These are phyloP conservation scores for Pseudolaguvia tuberculata DNA, from an alignment of 2,113 vertebrate genomes.

Conservation along the genomic window DNA sequence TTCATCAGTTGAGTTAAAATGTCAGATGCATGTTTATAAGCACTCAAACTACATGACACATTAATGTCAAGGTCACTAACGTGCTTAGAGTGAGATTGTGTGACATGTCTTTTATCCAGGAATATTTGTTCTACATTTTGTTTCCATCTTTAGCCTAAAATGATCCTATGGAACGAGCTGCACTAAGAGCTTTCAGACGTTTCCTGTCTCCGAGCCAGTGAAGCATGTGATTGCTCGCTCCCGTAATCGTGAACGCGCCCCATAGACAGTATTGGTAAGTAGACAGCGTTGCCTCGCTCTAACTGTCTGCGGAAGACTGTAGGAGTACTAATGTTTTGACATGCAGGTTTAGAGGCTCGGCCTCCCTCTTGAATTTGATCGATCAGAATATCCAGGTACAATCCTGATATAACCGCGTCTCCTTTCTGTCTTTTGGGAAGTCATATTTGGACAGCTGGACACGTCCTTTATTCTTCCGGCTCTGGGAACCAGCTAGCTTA, in stretches of 20 bases:
- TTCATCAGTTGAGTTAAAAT: neutral
- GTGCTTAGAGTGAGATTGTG: neutral
- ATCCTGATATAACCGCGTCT: neutral
- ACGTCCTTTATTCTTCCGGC: slow-evolving; percentile 44
- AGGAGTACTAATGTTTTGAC: slow-evolving; percentile 31
- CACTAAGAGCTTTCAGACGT: neutral
- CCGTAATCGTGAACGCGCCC: slow-evolving; percentile 40
- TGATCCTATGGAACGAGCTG: neutral
- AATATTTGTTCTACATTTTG: neutral
- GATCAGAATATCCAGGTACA: neutral
- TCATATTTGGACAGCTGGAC: slow-evolving; percentile 28
- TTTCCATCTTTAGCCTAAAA: neutral
- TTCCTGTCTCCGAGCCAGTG: slow-evolving; percentile 1
- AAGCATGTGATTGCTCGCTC: slow-evolving; percentile 64
- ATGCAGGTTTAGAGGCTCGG: slow-evolving; percentile 33
- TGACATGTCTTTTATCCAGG: neutral
- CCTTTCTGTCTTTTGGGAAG: neutral
- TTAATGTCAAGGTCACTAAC: neutral
- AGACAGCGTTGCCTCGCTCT: neutral
- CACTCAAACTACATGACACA: neutral
- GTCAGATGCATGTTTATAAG: neutral
- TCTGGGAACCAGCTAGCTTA: slow-evolving; percentile 18
- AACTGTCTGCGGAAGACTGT: neutral
- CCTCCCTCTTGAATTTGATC: neutral
- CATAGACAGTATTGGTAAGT: slow-evolving; percentile 8